phyloP scores from a whole-genome alignment of 2,888 invertebrate genomes.

The Drosophila affinis region DNA sequence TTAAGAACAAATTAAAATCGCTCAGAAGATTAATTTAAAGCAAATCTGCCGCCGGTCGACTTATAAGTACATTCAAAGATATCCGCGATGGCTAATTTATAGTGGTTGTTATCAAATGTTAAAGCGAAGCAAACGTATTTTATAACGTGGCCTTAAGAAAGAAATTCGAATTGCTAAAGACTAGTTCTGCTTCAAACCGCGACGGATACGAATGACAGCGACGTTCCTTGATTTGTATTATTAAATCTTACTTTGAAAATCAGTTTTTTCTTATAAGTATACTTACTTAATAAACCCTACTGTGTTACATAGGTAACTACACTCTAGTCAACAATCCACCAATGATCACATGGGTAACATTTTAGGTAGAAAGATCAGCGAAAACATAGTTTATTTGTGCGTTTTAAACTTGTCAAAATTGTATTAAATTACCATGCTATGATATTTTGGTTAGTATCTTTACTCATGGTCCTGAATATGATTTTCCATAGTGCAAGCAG shows the following conservation, averaged over 20 bases:
- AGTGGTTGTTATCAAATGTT: slow-evolving; percentile 6
- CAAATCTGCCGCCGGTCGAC: not conserved
- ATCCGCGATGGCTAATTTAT: not conserved
- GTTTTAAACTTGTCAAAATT: not conserved
- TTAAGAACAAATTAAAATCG: not conserved
- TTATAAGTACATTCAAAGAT: slow-evolving; percentile 1
- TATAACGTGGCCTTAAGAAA: slow-evolving; percentile 14
- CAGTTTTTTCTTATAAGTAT: not conserved
- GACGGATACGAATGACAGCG: slow-evolving; percentile 18
- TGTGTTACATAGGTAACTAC: too few species aligned
- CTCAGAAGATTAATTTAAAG: not conserved
- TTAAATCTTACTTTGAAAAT: slow-evolving; percentile 3
- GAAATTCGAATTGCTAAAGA: slow-evolving; percentile 13
- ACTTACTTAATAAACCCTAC: not conserved
- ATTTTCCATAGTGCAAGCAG: too few species aligned
- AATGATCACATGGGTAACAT: too few species aligned
- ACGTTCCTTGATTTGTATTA: not conserved
- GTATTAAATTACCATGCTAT: not conserved
- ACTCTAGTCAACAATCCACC: too few species aligned
- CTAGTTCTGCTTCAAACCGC: slow-evolving; percentile 27
- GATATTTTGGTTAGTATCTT: too few species aligned
- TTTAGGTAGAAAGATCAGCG: not conserved
- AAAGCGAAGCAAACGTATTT: not conserved
- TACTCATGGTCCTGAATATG: too few species aligned
- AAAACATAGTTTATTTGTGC: not conserved